Base-by-base conservation (phyloP, 2,888 invertebrate genomes). In the Actias luna region DNA sequence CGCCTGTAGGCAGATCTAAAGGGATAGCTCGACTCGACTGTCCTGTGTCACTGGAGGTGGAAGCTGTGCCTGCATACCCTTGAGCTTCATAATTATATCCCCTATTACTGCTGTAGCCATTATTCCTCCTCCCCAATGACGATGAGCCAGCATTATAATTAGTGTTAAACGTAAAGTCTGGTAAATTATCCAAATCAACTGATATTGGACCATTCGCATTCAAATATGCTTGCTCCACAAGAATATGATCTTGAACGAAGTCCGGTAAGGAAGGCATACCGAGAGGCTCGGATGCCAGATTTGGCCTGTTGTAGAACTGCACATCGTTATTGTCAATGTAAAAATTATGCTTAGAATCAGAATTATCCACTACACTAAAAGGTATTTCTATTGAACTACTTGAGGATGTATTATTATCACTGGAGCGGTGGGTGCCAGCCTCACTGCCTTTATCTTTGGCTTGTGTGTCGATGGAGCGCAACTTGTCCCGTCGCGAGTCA, bases 191-290 rank as follows among this genome's bases (percentile, higher is more conserved):
- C 69, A 95, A 85, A 74, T 95, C 94, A 58, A 93, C 91, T 58
- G 93, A 93, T 73, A 93, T 89, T 58, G 92, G 92, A 35, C 89
- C 87, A 70, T 91, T 88, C 55, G 93, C 90, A 74, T 93, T 93
- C 74, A 95, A 89, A 83, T 95, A 96, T 67, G 95, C 95, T 74
- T 97, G 96, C 79, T 96, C 96, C 46, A 97, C 95, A 71, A 97
- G 94, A 84, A 97, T 94, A 85, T 97, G 97, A 85, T 97, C 97
- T 82, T 97, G 97, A 61, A 98, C 97, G 88, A 97, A 97, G 83
- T 97, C 97, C 0, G 97, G 97, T 70, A 97, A 82, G 10, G 95
- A 95, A 2, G 95, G 95, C 72, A 95, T 91, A 62, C 92, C 92
- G 65, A 91, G 71, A 18, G 92, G 91, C 75, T 92, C 92, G 0